phyloP scores from a whole-genome alignment of 2,113 vertebrate species.

The Garra rufa region DNA sequence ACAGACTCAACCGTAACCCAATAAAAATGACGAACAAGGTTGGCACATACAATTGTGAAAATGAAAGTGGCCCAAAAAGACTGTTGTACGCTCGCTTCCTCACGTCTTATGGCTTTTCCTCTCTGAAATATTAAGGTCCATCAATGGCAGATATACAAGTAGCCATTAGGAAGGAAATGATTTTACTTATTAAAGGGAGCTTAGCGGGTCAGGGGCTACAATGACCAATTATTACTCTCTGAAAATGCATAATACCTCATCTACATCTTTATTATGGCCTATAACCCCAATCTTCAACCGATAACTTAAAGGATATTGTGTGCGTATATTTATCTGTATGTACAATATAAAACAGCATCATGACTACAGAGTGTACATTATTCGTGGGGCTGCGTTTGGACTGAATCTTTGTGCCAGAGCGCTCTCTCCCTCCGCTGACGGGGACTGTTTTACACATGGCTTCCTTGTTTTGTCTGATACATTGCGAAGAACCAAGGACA shows the following conservation, averaged over 20 bases:
- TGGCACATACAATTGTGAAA: slow-evolving; percentile 51
- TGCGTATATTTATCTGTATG: slow-evolving; percentile 77
- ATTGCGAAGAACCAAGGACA: slow-evolving; percentile 69
- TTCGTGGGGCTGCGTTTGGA: slow-evolving; percentile 63
- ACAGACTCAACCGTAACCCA: slow-evolving; percentile 17
- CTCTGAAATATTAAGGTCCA: slow-evolving; percentile 25
- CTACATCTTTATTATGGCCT: slow-evolving; percentile 42
- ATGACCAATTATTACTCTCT: slow-evolving; percentile 32
- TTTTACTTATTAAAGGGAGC: slow-evolving; percentile 37
- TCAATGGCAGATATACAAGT: slow-evolving; percentile 41
- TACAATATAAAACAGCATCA: slow-evolving; percentile 80
- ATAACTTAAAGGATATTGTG: slow-evolving; percentile 76
- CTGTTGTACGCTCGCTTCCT: neutral
- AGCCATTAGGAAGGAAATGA: slow-evolving; percentile 34
- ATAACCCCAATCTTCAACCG: slow-evolving; percentile 51
- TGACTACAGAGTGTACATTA: slow-evolving; percentile 77
- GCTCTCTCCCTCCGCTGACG: slow-evolving; percentile 50
- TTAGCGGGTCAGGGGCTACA: slow-evolving; percentile 40
- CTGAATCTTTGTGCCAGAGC: slow-evolving; percentile 61
- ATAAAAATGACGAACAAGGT: neutral
- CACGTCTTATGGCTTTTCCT: slow-evolving; percentile 26
- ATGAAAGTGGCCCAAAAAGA: neutral
- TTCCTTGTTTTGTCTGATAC: slow-evolving; percentile 63
- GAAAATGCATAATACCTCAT: slow-evolving; percentile 65
- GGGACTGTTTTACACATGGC: slow-evolving; percentile 54